A percentile compares a stretch with the other conserved stretches of the same genome.
phyloP scores from a whole-genome alignment of 2,113 vertebrate species.

The pig (Sus scrofa) region DNA sequence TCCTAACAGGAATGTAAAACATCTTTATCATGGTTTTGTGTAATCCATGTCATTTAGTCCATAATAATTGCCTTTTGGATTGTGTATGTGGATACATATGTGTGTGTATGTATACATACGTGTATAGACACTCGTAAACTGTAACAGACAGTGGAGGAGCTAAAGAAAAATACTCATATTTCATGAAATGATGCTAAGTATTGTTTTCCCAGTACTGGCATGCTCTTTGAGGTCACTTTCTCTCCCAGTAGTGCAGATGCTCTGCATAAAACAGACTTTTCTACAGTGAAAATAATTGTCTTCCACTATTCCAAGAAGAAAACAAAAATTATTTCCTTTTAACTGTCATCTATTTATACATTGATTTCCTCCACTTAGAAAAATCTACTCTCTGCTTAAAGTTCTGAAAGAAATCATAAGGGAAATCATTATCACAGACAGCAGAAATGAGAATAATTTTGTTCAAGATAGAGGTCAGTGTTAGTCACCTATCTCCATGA shows the following conservation, averaged over 20 bases:
- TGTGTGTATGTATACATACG: fast-evolving
- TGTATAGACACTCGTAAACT: not conserved
- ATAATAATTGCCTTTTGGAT: not conserved
- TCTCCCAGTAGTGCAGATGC: not conserved
- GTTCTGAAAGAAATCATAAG: not conserved
- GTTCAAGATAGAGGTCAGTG: not conserved
- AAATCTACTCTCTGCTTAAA: not conserved
- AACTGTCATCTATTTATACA: not conserved
- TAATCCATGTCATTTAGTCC: not conserved
- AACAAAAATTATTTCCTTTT: not conserved
- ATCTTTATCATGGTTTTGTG: not conserved
- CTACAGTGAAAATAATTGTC: not conserved
- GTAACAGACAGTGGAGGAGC: not conserved
- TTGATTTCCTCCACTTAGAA: not conserved
- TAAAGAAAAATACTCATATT: not conserved
- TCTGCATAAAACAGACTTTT: not conserved
- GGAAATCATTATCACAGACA: not conserved
- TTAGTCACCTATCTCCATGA: not conserved
- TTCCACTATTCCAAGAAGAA: not conserved
- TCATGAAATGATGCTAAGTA: not conserved
- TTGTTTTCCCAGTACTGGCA: not conserved
- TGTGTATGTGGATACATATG: not conserved
- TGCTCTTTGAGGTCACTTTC: not conserved
- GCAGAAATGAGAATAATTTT: not conserved
- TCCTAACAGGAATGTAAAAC: not conserved